Conservation (phyloP, 1,140 invertebrate genomes). For the Anagrus nilaparvatae region DNA sequence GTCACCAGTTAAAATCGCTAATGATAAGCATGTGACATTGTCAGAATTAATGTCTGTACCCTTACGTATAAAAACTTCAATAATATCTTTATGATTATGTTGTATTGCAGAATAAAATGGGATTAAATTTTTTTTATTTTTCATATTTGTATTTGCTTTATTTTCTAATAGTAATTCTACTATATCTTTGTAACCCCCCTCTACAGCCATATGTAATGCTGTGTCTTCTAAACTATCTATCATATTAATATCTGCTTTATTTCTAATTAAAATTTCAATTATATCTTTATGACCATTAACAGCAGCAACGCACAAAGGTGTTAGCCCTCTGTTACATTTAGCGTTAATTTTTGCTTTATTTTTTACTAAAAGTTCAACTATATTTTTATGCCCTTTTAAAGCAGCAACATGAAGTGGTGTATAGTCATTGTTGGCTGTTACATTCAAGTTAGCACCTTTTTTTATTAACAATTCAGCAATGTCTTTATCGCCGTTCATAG, state of each 20-base stretch:
- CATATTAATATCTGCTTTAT: slow-evolving; percentile 5
- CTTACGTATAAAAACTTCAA: too few species aligned
- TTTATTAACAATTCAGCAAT: slow-evolving; percentile 4
- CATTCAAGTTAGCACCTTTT: slow-evolving; percentile 16
- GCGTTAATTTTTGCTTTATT: slow-evolving; percentile 8
- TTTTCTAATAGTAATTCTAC: slow-evolving; percentile 15
- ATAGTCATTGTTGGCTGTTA: not conserved
- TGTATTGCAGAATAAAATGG: too few species aligned
- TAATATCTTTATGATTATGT: too few species aligned
- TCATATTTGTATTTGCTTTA: slow-evolving; percentile 34
- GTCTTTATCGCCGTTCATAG: not conserved
- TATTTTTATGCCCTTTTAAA: not conserved
- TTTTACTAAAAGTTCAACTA: slow-evolving; percentile 3
- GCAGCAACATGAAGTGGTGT: slow-evolving; percentile 11
- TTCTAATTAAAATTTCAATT: slow-evolving; percentile 11
- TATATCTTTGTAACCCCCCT: slow-evolving; percentile 9
- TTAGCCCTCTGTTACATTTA: not conserved
- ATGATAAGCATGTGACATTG: not conserved
- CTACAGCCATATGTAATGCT: slow-evolving; percentile 16
- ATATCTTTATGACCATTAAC: slow-evolving; percentile 5
- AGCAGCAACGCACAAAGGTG: slow-evolving; percentile 9
- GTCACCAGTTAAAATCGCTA: not conserved
- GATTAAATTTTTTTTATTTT: too few species aligned
- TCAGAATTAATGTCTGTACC: too few species aligned
- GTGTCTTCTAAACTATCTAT: not conserved